A percentile compares a stretch with the other conserved stretches of the same genome.
These are phyloP conservation scores for Masnerella sp. DNA, from an alignment of 2,888 invertebrate genomes.

Conservation along the genomic window DNA sequence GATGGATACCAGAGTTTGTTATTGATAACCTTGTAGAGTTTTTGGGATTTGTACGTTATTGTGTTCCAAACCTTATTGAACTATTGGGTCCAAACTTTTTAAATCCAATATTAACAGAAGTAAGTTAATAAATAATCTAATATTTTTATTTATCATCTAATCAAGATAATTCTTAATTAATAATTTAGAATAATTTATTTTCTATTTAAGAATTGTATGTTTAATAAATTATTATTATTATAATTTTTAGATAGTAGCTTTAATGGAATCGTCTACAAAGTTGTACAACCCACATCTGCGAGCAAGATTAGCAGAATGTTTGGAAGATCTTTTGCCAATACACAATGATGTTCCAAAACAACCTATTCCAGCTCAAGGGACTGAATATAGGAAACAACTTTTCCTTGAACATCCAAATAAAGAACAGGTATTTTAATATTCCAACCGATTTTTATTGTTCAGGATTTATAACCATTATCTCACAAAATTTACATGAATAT, in stretches of 20 bases:
- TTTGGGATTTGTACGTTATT: constrained; percentile 86
- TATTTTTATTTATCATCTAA: neutral
- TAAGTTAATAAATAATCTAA: constrained; percentile 46
- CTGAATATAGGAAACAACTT: constrained; percentile 84
- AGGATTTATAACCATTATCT: too few species aligned
- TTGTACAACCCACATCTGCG: constrained; percentile 95
- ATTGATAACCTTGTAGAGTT: constrained; percentile 92
- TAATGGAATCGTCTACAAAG: constrained; percentile 90
- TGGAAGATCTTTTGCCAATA: constrained; percentile 91
- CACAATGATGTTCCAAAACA: constrained; percentile 80
- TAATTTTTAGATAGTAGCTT: constrained; percentile 86
- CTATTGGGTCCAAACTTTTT: constrained; percentile 82
- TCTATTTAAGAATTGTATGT: too few species aligned
- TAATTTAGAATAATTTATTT: too few species aligned
- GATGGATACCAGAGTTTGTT: constrained; percentile 93
- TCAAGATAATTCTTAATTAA: neutral
- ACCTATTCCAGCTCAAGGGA: constrained; percentile 76
- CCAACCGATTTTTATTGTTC: too few species aligned
- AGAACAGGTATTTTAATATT: too few species aligned
- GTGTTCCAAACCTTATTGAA: constrained; percentile 82
- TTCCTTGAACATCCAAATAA: constrained; percentile 88
- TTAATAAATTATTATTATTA: too few species aligned
- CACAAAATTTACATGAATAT: too few species aligned
- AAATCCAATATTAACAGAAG: constrained; percentile 85
- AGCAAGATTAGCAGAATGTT: constrained; percentile 92